Evolutionary conservation across 2,888 invertebrate species (phyloP).

Genomic region (Acanthosepion lycidas): DNA sequence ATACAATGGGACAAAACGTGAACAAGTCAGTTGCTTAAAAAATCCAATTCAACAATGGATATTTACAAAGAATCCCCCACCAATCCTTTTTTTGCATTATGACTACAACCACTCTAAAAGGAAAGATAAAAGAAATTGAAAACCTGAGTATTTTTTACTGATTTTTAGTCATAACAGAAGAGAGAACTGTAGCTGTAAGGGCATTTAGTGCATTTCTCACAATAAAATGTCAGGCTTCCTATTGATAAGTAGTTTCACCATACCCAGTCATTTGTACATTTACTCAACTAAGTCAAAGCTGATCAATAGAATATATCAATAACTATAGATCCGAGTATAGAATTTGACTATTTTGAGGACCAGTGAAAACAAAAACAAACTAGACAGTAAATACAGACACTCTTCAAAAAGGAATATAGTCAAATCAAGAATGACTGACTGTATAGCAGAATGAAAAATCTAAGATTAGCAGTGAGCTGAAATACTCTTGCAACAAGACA

Average conservation of each 20-base stretch:
- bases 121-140: background rate
- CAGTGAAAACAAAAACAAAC: constrained; percentile 2
- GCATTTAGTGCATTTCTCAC: background rate
- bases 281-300: background rate
- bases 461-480: background rate
- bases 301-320: background rate
- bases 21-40: background rate
- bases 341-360: background rate
- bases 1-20: background rate
- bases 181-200: background rate
- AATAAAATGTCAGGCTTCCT: constrained; percentile 2
- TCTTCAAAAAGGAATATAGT: background rate
- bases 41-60: background rate
- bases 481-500: background rate
- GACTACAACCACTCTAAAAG: background rate
- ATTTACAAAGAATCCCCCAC: background rate
- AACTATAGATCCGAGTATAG: background rate
- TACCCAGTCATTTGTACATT: constrained; percentile 8
- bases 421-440: background rate
- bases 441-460: background rate
- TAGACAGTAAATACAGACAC: background rate
- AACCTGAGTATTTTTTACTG: background rate
- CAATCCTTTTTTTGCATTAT: background rate
- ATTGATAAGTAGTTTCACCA: background rate
- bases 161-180: background rate